phyloP scores from a whole-genome alignment of 2,888 invertebrate species.

The Suillia variegata region DNA sequence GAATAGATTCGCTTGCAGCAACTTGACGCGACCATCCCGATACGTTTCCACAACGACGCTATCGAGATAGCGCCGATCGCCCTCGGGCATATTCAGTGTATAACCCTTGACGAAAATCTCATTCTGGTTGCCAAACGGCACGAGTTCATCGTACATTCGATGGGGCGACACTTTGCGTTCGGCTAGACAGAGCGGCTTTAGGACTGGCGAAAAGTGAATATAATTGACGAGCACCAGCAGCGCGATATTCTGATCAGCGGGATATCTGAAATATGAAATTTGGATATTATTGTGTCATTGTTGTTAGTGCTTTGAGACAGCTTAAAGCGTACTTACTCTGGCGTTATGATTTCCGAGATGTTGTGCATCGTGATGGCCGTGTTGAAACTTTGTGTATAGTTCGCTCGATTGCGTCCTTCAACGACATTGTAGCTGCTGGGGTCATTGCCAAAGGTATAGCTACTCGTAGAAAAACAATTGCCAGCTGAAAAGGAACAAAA shows the following conservation, averaged over 20 bases:
- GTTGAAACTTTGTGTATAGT: background rate
- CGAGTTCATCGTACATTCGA: no score
- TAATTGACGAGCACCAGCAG: conserved; percentile 33
- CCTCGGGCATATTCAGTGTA: background rate
- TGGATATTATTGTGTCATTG: background rate
- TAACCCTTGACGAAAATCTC: conserved; percentile 4
- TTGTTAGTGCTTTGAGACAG: background rate
- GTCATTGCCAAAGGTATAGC: no score
- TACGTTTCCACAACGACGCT: background rate
- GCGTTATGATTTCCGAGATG: conserved; percentile 24
- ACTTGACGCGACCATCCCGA: background rate
- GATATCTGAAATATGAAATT: background rate
- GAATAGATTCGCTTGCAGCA: conserved; percentile 13
- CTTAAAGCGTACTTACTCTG: conserved; percentile 25
- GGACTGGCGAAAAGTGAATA: conserved; percentile 26
- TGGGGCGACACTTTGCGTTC: background rate
- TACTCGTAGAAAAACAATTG: conserved; percentile 24
- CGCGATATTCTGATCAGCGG: conserved; percentile 17
- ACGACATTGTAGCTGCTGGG: conserved; percentile 26
- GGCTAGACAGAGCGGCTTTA: conserved; percentile 34
- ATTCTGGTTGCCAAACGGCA: background rate
- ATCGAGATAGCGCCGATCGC: background rate
- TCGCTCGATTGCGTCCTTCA: conserved; percentile 18
- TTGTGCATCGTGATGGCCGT: conserved; percentile 24
- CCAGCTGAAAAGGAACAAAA: conserved; percentile 19